These are phyloP conservation scores for Bothrops alternatus DNA, from an alignment of 2,797 vertebrate species.

Conservation along the genomic window DNA sequence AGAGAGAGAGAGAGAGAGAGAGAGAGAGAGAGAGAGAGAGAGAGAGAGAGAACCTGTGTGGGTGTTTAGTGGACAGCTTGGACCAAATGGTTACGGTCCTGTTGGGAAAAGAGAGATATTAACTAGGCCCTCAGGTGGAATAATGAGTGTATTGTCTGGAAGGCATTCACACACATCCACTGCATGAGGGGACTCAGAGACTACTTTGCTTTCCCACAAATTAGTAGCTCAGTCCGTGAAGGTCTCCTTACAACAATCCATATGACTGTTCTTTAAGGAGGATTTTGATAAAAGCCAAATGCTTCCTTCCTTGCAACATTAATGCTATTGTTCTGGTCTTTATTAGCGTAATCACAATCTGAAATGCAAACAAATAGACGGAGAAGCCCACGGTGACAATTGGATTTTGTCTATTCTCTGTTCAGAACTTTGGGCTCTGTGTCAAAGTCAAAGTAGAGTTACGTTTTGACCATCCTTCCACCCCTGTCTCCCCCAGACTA, in stretches of 20 bases:
- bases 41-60: slow-evolving; percentile 61
- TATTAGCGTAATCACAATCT: slow-evolving; percentile 19
- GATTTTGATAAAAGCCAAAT: slow-evolving; percentile 42
- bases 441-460: not conserved
- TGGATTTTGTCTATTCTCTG: not conserved
- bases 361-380: not conserved
- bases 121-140: slow-evolving; percentile 59
- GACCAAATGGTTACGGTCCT: slow-evolving; percentile 68
- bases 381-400: slow-evolving; percentile 16
- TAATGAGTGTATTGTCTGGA: slow-evolving; percentile 66
- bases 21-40: slow-evolving; percentile 60
- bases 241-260: slow-evolving; percentile 6
- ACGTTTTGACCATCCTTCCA: not conserved
- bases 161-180: slow-evolving; percentile 39
- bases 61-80: slow-evolving; percentile 66
- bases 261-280: slow-evolving; percentile 37
- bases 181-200: slow-evolving; percentile 36
- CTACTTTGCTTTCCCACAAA: slow-evolving; percentile 43
- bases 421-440: not conserved
- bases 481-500: not conserved
- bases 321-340: slow-evolving; percentile 8
- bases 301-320: not conserved
- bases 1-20: slow-evolving; percentile 61
- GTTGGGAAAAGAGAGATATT: slow-evolving; percentile 67
- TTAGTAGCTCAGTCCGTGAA: slow-evolving; percentile 41